Percentiles rank a stretch among this genome's conserved stretches.
Conservation (phyloP, 2,888 invertebrate species). For the Geophilus truncorum region DNA sequence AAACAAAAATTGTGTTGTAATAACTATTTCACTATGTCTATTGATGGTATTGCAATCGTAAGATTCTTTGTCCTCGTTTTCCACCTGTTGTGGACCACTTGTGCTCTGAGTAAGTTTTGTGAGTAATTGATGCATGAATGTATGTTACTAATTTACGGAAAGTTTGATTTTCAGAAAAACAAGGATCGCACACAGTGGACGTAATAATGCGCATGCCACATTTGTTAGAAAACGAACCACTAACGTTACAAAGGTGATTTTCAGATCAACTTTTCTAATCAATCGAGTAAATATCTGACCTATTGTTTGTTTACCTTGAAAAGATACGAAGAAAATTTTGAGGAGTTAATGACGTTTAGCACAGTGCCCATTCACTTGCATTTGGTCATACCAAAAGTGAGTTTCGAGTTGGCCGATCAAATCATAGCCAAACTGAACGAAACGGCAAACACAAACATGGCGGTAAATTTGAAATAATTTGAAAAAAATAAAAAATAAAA, state of each 20-base stretch:
- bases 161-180: conserved; percentile 6
- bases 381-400: not conserved
- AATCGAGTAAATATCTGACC: not conserved
- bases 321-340: conserved; percentile 28
- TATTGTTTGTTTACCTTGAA: not conserved
- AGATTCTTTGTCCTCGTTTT: not conserved
- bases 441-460: not conserved
- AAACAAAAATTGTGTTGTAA: not conserved
- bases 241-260: not conserved
- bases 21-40: not conserved
- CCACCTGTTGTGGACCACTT: not conserved
- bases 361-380: conserved; percentile 21
- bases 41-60: not conserved
- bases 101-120: not conserved
- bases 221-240: not conserved
- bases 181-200: not conserved
- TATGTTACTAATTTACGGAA: not conserved
- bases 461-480: too few relatives aligned
- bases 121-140: not conserved
- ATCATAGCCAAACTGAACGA: not conserved
- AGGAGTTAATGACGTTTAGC: conserved; percentile 1
- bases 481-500: too few relatives aligned
- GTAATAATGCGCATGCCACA: not conserved
- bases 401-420: conserved; percentile 25
- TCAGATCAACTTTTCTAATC: too few relatives aligned